These are phyloP conservation scores for Raphicerus campestris DNA, from an alignment of 2,113 vertebrate genomes.

Conservation along the genomic window DNA sequence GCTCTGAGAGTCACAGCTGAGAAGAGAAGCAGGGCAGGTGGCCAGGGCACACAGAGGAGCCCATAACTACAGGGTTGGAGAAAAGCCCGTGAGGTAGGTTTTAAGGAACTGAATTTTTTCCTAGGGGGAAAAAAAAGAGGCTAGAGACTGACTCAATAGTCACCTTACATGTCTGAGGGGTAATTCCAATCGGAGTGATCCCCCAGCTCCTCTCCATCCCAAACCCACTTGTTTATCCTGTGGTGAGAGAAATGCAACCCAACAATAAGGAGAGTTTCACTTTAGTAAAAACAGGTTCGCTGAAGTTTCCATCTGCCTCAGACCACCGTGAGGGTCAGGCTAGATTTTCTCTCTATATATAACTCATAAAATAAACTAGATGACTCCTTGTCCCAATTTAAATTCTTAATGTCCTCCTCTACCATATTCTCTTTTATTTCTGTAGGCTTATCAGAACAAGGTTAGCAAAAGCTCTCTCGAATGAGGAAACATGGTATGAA, in stretches of 20 bases:
- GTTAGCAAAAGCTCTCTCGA: background rate
- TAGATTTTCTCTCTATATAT: background rate
- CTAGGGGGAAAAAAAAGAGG: background rate
- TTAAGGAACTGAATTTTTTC: slow-evolving; percentile 19
- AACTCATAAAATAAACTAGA: background rate
- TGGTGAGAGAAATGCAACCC: background rate
- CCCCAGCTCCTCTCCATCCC: background rate
- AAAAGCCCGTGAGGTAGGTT: background rate
- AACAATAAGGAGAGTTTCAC: background rate
- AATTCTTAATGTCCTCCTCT: background rate
- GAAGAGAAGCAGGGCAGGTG: background rate
- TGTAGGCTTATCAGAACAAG: background rate
- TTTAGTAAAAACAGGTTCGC: background rate
- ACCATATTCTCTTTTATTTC: background rate
- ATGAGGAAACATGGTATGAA: background rate
- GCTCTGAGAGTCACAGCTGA: background rate
- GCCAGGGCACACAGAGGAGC: background rate
- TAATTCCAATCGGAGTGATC: background rate
- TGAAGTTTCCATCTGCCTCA: background rate
- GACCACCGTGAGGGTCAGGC: no score
- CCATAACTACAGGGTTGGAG: background rate
- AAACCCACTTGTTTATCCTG: background rate
- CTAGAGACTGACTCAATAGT: background rate
- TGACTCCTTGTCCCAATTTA: background rate
- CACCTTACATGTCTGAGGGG: background rate